Evolutionary conservation across 2,888 invertebrate genomes (phyloP), one percentile per base, ranked within the genome.

Genomic region (Ophioninae sp.): DNA sequence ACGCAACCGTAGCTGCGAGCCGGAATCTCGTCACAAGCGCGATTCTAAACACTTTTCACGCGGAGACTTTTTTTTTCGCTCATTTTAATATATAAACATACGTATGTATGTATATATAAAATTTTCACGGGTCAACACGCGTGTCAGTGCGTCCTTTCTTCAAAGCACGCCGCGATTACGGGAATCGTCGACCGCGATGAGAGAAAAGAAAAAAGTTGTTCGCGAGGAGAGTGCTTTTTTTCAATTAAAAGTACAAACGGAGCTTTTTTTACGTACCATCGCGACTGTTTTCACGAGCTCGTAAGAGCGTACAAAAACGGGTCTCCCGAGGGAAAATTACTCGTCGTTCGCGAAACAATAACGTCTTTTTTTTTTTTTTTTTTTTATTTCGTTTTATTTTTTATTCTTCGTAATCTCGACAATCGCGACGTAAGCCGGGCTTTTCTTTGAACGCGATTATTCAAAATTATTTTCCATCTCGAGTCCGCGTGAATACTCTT

Each of bases 291-390:
- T 50, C 30, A n/a, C 21, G 44, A 21, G 37, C 20, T 74, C 64
- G 30, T 30, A n/a, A 17, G 44, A 21, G 13, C 21, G 44, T 17
- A 20, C 21, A 21, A 61, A 56, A n/a, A 21, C 56, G 39, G 37
- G n/a, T 2, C 13, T 50, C 17, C 7, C 10, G 30, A 57, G 21
- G 39, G 68, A 37, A 37, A 39, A 44, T 73, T 73, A 76, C 81
- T 81, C 70, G 68, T 79, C 76, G 50, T 83, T 59, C 62, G 13
- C 75, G 37, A 65, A 37, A 85, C 82, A 84, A 84, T 81, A 50
- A 59, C n/a, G 64, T 67, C 67, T 61, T 64, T 13, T 69, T 20
- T 73, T 30, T 30, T 30, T 30, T 30, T 69, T 20, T 73, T 30
- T 30, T 30, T 30, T 30, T 30, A 1, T 30, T 30, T 30, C 30